These are phyloP conservation scores for Metellina segmentata DNA, from an alignment of 2,888 invertebrate genomes.

Conservation along the genomic window DNA sequence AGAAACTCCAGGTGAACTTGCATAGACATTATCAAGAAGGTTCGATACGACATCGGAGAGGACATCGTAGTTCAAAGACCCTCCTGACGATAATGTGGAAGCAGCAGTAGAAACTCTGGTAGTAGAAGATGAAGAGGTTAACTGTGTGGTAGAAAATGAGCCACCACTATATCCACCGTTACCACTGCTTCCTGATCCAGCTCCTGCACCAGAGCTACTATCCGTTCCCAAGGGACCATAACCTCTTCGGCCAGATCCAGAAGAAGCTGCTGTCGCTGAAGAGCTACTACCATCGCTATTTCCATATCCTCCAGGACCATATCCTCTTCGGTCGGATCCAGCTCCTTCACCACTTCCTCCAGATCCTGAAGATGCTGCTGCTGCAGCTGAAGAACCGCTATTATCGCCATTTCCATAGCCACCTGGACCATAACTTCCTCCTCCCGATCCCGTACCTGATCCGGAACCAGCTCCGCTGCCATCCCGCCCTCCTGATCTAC, in stretches of 20 bases:
- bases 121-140: background rate
- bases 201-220: background rate
- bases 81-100: background rate
- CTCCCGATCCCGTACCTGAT: too few species aligned
- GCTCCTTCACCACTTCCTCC: too few species aligned
- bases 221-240: background rate
- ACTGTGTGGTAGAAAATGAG: background rate
- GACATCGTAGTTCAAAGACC: background rate
- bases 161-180: background rate
- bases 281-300: background rate
- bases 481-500: too few species aligned
- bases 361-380: too few species aligned
- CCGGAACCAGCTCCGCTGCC: too few species aligned
- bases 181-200: background rate
- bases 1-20: background rate
- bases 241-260: background rate
- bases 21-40: background rate
- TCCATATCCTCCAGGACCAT: background rate
- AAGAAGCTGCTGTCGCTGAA: background rate
- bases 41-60: background rate
- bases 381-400: too few species aligned
- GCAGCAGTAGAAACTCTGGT: background rate
- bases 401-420: too few species aligned
- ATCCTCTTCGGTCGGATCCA: too few species aligned
- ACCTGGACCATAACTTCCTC: background rate